Conservation (phyloP, 2,113 vertebrate species). For the Onychostruthus taczanowskii region DNA sequence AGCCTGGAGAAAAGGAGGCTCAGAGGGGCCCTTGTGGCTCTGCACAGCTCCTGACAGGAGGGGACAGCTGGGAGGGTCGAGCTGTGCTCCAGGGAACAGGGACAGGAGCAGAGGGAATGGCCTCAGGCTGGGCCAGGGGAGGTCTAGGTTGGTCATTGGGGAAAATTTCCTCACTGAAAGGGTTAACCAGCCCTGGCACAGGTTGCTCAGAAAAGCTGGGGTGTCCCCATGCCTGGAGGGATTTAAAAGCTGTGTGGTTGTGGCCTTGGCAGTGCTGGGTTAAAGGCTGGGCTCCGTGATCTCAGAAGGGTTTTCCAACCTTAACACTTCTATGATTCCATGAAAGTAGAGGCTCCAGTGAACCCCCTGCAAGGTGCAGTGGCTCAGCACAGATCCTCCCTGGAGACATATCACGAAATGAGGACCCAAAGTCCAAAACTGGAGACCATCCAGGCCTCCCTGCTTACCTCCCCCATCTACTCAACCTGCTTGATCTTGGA, state of each 20-base stretch:
- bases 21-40: not conserved
- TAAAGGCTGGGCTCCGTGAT: not conserved
- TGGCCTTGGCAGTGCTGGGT: not conserved
- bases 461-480: not conserved
- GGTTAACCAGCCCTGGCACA: too few species aligned
- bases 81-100: not conserved
- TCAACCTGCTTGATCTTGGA: not conserved
- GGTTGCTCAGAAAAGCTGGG: not conserved
- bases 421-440: not conserved
- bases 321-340: not conserved
- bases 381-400: not conserved
- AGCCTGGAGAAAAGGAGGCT: not conserved
- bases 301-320: not conserved
- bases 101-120: not conserved
- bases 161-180: not conserved
- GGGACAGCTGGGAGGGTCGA: fast-evolving
- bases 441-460: not conserved
- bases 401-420: fast-evolving
- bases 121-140: not conserved
- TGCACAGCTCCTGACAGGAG: not conserved
- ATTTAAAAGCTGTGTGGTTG: not conserved
- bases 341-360: not conserved
- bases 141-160: fast-evolving
- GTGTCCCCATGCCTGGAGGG: not conserved
- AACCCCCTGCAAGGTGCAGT: not conserved